phyloP scores from a whole-genome alignment of 2,797 vertebrate genomes.

The Lagorchestes hirsutus region DNA sequence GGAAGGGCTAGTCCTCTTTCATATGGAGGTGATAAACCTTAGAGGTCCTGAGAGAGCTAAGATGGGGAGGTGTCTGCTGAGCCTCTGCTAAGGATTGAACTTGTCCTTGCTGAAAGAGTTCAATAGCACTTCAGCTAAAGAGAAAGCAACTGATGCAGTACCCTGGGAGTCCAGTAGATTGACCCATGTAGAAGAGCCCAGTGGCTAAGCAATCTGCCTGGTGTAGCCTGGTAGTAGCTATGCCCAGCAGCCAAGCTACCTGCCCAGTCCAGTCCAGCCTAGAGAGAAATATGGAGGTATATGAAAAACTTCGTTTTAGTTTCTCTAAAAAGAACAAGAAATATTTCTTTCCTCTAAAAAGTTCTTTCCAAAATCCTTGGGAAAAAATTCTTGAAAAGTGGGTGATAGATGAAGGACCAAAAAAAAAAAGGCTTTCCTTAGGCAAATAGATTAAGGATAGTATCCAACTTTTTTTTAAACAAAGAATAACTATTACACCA shows the following conservation, averaged over 20 bases:
- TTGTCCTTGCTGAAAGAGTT: no score
- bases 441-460: neutral
- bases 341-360: neutral
- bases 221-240: neutral
- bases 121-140: no score
- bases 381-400: neutral
- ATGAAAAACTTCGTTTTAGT: neutral
- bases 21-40: no score
- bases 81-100: no score
- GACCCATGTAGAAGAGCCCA: neutral
- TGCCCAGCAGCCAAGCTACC: neutral
- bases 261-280: neutral
- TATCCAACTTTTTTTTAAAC: neutral
- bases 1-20: no score
- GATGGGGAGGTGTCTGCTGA: no score
- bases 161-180: neutral
- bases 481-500: neutral
- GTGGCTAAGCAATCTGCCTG: neutral
- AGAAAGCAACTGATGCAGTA: neutral
- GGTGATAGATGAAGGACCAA: neutral
- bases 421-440: neutral
- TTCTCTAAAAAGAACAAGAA: neutral
- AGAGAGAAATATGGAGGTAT: neutral
- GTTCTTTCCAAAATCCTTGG: neutral
- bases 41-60: no score